Conservation (phyloP, 92 coral and sea anemone species). For the Siderastrea siderea region DNA sequence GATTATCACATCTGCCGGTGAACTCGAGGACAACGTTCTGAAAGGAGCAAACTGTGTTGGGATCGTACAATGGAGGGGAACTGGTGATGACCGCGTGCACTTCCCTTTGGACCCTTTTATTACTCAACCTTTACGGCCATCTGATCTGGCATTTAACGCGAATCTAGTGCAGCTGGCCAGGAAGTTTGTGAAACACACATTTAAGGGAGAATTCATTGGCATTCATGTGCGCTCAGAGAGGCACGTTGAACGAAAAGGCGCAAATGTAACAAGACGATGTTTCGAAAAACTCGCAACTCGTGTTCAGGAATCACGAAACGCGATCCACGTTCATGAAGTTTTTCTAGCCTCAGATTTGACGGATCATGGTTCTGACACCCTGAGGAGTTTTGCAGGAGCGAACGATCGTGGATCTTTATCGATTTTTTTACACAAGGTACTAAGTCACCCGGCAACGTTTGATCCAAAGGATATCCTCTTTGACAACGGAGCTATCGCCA, state of each 20-base stretch:
- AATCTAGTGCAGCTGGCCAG: conserved; percentile 78
- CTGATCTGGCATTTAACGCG: conserved; percentile 86
- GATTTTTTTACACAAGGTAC: conserved; percentile 56
- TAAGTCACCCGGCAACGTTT: conserved; percentile 79
- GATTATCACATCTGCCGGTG: conserved; percentile 77
- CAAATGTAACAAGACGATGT: conserved; percentile 87
- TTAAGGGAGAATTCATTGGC: conserved; percentile 81
- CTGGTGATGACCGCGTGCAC: conserved; percentile 81
- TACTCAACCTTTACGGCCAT: conserved; percentile 71
- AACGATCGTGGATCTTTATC: conserved; percentile 75
- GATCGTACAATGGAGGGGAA: conserved; percentile 95
- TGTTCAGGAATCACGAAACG: conserved; percentile 68
- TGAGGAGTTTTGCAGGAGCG: conserved; percentile 58
- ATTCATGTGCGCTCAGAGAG: conserved; percentile 96
- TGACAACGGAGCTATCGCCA: conserved; percentile 93
- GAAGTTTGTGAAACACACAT: conserved; percentile 66
- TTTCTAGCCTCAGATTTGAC: conserved; percentile 95
- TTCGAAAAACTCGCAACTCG: conserved; percentile 83
- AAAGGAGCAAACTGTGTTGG: conserved; percentile 90
- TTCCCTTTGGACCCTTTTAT: conserved; percentile 80
- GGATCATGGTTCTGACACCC: conserved; percentile 93
- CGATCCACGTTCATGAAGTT: conserved; percentile 54
- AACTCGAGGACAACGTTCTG: conserved; percentile 85
- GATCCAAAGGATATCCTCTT: conserved; percentile 75
- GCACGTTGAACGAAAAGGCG: conserved; percentile 83